Base-by-base conservation (phyloP, 23 tunicate species). In the Aplidium turbinatum region DNA sequence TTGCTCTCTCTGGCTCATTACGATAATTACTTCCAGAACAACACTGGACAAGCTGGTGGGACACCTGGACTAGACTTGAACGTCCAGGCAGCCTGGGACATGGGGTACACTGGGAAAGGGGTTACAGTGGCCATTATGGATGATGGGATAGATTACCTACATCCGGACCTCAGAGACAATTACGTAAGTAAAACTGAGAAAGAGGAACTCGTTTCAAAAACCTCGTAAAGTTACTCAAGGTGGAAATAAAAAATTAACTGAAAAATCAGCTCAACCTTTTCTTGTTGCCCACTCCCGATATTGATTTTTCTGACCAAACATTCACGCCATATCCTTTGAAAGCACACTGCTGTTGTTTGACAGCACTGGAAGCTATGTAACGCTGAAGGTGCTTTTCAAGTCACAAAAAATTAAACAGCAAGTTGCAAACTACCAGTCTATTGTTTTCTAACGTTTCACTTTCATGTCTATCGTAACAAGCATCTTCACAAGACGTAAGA, bases 1-100 rank as follows among this genome's bases (percentile, higher is more conserved):
- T 42, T 42, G 13, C 50, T 42, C n/a, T n/a, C n/a, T n/a, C n/a
- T n/a, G n/a, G n/a, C n/a, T n/a, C n/a, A n/a, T n/a, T n/a, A 33
- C 25, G 13, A 4, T 63, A 42, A 21, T 69, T 61, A 22, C 38
- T 60, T 82, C 26, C 76, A 91, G 97, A 83, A 88, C 73, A 95
- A 95, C 61, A 95, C 96, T 13, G 99, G 99, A 4, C 99, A 88
- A 79, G 99, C 95, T 20, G 99, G 95, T 13, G 99, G 99, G 6
- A 87, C 61, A 13, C 96, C 96, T 4, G 99, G 99, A 20, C 35
- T 95, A 33, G 99, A 95, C 55, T 46, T 95, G 21, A 95, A 95
- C 65, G 96, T 95, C 22, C 83, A 80, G 31, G 68, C 72, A 3
- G 99, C 95, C 5, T 95, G 99, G 99, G 82, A 88, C 64, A 25